These are phyloP conservation scores for Apodemia hepburni DNA, from an alignment of 2,888 invertebrate genomes.

Conservation along the genomic window DNA sequence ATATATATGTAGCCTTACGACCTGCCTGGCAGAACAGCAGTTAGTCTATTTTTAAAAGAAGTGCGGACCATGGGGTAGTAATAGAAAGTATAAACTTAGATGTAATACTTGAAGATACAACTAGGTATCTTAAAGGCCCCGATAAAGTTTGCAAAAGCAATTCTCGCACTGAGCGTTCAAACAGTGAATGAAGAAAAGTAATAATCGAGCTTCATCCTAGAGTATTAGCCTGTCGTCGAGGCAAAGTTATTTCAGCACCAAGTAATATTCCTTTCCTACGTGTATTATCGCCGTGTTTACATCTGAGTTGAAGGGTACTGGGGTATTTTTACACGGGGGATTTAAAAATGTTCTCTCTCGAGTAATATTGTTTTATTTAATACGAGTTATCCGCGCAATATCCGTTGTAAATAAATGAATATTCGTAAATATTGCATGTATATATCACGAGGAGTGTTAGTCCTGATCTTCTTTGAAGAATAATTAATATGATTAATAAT, in stretches of 20 bases:
- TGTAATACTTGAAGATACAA: background rate
- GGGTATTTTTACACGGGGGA: background rate
- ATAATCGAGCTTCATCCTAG: conserved; percentile 41
- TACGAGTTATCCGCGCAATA: too few species aligned
- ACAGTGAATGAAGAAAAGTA: conserved; percentile 41
- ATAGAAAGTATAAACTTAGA: background rate
- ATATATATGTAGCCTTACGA: too few species aligned
- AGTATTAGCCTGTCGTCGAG: conserved; percentile 50
- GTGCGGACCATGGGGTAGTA: background rate
- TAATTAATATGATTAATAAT: too few species aligned
- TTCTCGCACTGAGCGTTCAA: conserved; percentile 24
- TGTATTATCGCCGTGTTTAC: conserved; percentile 14
- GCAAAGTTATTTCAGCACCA: conserved; percentile 32
- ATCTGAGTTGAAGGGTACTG: conserved; percentile 1
- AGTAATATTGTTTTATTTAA: background rate
- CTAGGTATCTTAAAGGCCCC: conserved; percentile 10
- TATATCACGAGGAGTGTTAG: too few species aligned
- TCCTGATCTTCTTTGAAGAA: too few species aligned
- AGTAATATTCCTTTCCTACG: conserved; percentile 32
- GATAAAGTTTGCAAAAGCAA: conserved; percentile 20
- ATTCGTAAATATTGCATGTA: too few species aligned
- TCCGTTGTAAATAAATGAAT: too few species aligned
- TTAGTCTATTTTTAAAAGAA: too few species aligned
- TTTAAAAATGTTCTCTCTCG: background rate
- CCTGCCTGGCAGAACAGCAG: too few species aligned